Conservation (phyloP, 2,888 invertebrate species). For the Torymus aiolomorphi region DNA sequence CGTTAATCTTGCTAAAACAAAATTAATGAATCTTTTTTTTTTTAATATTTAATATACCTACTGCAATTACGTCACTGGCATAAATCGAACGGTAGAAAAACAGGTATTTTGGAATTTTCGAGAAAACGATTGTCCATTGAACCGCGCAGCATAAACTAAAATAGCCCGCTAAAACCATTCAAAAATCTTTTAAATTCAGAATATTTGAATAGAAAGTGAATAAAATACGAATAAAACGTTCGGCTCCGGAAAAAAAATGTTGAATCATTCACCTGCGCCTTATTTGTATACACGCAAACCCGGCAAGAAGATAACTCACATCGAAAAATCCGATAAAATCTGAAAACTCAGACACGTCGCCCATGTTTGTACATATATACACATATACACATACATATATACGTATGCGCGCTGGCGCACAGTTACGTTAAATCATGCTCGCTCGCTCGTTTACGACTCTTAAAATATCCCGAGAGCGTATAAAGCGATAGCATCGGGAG, state of each 20-base stretch:
- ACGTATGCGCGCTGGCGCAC: neutral
- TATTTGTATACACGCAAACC: conserved; percentile 3
- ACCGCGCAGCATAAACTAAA: too few relatives aligned
- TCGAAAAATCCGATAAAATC: conserved; percentile 36
- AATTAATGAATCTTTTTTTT: too few relatives aligned
- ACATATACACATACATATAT: neutral
- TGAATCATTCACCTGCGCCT: neutral
- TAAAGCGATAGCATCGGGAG: conserved; percentile 20
- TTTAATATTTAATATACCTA: too few relatives aligned
- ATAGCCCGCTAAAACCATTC: too few relatives aligned
- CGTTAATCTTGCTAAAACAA: too few relatives aligned
- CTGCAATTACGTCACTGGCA: too few relatives aligned
- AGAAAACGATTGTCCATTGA: too few relatives aligned
- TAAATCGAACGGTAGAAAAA: too few relatives aligned
- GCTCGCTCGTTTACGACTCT: neutral
- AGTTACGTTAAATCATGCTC: conserved; percentile 28
- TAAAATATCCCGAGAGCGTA: conserved; percentile 9
- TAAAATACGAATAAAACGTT: conserved; percentile 18
- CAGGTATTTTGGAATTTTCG: too few relatives aligned
- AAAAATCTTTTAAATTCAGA: neutral
- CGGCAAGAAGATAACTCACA: conserved; percentile 18
- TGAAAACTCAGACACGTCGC: conserved; percentile 29
- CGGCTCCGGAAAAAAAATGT: neutral
- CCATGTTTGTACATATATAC: conserved; percentile 1
- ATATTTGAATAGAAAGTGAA: neutral